Evolutionary conservation across 2,113 vertebrate genomes (phyloP), one percentile per base, ranked within the genome.

Genomic region (Panthera leo): DNA sequence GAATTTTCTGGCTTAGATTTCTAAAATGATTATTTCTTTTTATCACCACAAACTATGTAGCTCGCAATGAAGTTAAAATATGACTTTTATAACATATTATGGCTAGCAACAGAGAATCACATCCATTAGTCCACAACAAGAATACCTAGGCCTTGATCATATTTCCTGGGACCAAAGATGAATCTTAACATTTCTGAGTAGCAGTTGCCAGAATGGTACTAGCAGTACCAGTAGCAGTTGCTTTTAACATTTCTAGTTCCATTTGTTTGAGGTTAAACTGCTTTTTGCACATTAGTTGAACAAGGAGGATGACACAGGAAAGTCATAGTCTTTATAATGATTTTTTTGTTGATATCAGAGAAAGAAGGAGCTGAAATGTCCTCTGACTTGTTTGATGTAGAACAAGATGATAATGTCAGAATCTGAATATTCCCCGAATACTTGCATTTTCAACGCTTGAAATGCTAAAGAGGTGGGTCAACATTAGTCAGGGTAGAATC

Each of bases 11-110:
- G 53, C 55, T 97, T 95, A 36, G 1, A 85, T 63, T 89, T 90
- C 51, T 79, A 73, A 93, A 89, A 70, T 93, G 78, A 48, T 73
- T 86, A 51, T 73, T 94, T 55, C 51, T 76, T 90, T 55, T 82
- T 29, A 65, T 92, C 53, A 80, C 25, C 18, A 19, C 39, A 88
- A 55, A 88, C 63, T 42, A 39, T 23, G 23, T 48, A 84, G 10
- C 16, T 95, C 39, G 68, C 51, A 68, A 79, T 48, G 21, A 89
- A 94, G 61, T 87, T 83, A 87, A 86, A 86, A 83, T 89, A 55
- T 70, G 25, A 79, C 51, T 85, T 94, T 71, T 65, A 67, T 36
- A 51, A 61, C 8, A 61, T 23, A 83, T 42, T 67, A 73, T 31
- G 14, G 4, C 4, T 91, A 80, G 13, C 16, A 87, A 70, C 29